Percentiles rank a stretch among this genome's conserved stretches.
Conservation (phyloP, 2,888 invertebrate species). For the Helicoverpa assulta region DNA sequence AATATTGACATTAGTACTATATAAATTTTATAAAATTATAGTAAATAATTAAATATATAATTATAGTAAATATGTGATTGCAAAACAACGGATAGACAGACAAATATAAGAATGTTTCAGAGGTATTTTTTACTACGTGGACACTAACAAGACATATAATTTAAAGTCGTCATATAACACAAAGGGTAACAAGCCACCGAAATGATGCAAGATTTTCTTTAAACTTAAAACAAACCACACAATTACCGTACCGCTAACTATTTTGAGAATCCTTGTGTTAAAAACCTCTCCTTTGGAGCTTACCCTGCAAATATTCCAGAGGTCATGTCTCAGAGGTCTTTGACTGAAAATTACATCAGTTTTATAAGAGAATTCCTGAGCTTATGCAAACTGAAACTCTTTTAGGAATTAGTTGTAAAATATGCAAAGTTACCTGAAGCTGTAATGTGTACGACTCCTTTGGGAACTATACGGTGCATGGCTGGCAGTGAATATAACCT, state of each 20-base stretch:
- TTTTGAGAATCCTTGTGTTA: conserved; percentile 27
- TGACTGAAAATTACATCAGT: conserved; percentile 36
- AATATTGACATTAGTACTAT: too few species aligned
- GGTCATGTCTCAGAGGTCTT: conserved; percentile 27
- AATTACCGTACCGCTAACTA: conserved; percentile 10
- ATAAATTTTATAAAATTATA: too few species aligned
- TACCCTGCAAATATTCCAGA: conserved; percentile 24
- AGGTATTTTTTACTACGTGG: too few species aligned
- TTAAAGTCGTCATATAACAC: too few species aligned
- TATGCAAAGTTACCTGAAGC: not conserved
- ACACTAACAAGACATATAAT: too few species aligned
- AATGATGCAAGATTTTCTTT: not conserved
- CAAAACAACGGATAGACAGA: too few species aligned
- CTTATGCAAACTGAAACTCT: conserved; percentile 1
- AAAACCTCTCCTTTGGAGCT: conserved; percentile 13
- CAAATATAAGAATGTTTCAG: too few species aligned
- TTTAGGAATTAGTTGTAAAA: not conserved
- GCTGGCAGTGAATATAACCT: not conserved
- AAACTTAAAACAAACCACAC: conserved; percentile 14
- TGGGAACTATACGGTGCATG: not conserved
- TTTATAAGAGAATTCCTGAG: conserved; percentile 28
- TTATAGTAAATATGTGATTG: too few species aligned
- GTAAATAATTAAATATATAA: too few species aligned
- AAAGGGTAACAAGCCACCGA: too few species aligned
- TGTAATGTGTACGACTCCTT: not conserved